Base-by-base conservation (phyloP, 2,888 invertebrate species). In the Synanthedon formicaeformis region DNA sequence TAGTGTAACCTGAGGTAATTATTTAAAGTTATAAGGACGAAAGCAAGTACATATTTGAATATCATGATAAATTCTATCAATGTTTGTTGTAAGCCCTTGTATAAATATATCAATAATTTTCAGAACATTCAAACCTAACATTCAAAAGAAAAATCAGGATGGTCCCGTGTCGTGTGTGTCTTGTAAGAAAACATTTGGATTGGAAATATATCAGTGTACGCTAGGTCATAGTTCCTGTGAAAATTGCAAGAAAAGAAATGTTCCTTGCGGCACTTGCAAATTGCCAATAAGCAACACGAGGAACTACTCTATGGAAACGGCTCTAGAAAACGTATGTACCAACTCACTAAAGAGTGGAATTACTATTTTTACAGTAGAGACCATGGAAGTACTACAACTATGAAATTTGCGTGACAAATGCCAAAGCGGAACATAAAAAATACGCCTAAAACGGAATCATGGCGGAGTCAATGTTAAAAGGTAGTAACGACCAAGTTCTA, bases 191-290 rank as follows among this genome's bases (percentile, higher is more conserved):
- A 56, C 56, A 13, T 73, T 63, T 27, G 67, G 66, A 0, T 11
- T 59, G 18, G 60, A 57, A 16, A 78, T 82, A 52, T 83, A 59
- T 60, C 71, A 77, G 51, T 84, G 83, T 53, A 27, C 48, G 3
- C 58, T 41, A 1, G 78, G 77, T 0, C 79, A 81, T 54, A 75
- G 77, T 51, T 68, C 71, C 1, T 80, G 81, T 55, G 50, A 52
- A 1, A 53, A 60, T 1, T 81, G 81, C 55, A 69, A 61, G 51
- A 2, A 34, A 3, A 50, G 48, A 0, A 16, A 48, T 2, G 54
- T 54, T 1, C 10, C 18, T 0, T 81, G 81, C 41, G 73, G 73
- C 0, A 40, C 59, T 2, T 83, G 83, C 54, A 40, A 58, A 0
- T 53, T 41, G 1, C 50, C 14, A 0, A 65, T 81, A 34, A 71